A percentile compares a stretch with the other conserved stretches of the same genome.
Conservation (phyloP, 2,797 vertebrate species). For the Mareca penelope region DNA sequence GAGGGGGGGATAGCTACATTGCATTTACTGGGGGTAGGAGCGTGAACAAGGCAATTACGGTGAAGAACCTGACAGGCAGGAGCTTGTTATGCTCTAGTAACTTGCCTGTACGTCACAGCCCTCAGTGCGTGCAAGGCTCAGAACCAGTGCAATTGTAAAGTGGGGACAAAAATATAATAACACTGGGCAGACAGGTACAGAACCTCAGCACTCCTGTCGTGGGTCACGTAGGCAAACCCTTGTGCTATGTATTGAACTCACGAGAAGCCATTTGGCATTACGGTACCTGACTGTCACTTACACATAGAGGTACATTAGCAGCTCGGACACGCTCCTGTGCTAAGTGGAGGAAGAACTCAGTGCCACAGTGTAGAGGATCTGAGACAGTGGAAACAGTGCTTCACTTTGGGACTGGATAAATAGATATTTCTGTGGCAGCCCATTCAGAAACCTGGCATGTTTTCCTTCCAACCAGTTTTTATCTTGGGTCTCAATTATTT, state of each 20-base stretch:
- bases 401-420: not conserved
- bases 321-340: not conserved
- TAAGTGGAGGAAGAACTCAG: not conserved
- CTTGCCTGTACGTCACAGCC: not conserved
- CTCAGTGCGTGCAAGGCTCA: not conserved
- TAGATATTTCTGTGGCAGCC: not conserved
- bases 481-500: not conserved
- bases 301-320: no score
- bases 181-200: not conserved
- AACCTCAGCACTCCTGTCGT: not conserved
- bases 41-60: not conserved
- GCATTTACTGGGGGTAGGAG: not conserved
- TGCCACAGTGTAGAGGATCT: not conserved
- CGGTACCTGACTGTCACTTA: not conserved
- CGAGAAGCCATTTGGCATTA: not conserved
- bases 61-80: constrained; percentile 12
- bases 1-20: not conserved
- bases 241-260: fast-evolving
- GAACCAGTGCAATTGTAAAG: not conserved
- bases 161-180: not conserved
- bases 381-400: not conserved
- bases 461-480: not conserved
- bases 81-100: not conserved
- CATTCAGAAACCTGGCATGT: not conserved
- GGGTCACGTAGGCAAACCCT: not conserved